Percentiles rank a stretch among this genome's conserved stretches.
phyloP scores from a whole-genome alignment of 2,113 vertebrate species.

The Hypomesus transpacificus region DNA sequence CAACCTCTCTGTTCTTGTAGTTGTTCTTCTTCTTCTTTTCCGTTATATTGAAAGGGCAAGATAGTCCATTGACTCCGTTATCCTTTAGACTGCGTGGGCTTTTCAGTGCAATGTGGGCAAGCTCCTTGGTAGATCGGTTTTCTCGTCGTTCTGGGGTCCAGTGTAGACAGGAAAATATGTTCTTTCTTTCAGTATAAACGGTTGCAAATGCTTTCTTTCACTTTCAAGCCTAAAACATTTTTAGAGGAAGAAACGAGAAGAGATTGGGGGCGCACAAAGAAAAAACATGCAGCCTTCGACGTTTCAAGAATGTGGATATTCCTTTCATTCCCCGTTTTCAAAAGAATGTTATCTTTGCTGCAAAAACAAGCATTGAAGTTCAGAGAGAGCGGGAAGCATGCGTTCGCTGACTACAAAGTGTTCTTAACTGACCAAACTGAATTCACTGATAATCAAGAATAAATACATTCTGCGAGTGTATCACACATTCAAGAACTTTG shows the following conservation, averaged over 20 bases:
- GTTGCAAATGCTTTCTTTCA: constrained; percentile 56
- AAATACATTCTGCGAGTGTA: constrained; percentile 57
- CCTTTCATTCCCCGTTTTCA: constrained; percentile 46
- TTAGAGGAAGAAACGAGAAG: neutral
- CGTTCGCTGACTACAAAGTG: constrained; percentile 31
- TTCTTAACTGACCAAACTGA: constrained; percentile 30
- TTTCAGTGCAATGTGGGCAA: neutral
- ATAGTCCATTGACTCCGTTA: constrained; percentile 7
- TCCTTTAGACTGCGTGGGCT: neutral
- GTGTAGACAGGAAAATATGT: constrained; percentile 43
- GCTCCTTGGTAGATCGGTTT: neutral
- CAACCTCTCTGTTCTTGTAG: neutral
- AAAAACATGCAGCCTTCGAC: constrained; percentile 16
- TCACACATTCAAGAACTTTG: constrained; percentile 61
- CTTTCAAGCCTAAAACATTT: constrained; percentile 24
- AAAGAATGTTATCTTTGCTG: constrained; percentile 35
- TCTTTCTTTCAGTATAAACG: constrained; percentile 36
- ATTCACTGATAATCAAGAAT: constrained; percentile 27
- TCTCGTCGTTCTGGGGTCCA: constrained; percentile 39
- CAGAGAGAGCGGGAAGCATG: constrained; percentile 15
- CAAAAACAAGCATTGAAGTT: constrained; percentile 48
- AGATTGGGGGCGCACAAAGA: neutral
- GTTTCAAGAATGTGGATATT: constrained; percentile 22
- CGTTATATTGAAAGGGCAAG: neutral
- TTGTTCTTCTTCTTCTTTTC: neutral